Evolutionary conservation across 2,113 vertebrate genomes (phyloP), one percentile per base, ranked within the genome.

Genomic region (Cyprinodon variegatus): DNA sequence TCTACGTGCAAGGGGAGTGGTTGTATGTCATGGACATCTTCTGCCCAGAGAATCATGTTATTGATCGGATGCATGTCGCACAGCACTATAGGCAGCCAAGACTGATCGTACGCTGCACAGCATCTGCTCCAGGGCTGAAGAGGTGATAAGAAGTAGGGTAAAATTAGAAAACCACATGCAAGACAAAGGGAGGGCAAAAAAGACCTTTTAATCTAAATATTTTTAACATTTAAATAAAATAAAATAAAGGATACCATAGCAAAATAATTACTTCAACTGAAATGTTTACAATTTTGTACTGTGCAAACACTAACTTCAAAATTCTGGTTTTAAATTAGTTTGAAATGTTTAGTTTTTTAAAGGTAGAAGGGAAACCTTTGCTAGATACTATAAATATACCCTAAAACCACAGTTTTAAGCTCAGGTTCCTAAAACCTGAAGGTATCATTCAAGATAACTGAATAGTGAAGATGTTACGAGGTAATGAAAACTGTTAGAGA

Each of bases 41-140:
- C 85, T 77, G 81, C 78, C 79, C 75, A 83, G 81, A 87, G 89
- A 81, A 85, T 87, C 84, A 73, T 90, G 85, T 89, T 89, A 92
- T 93, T 90, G 92, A 93, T 92, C 80, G 78, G 77, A 86, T 78
- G 72, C 65, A 80, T 69, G 80, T 89, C 82, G 45, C 71, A 4
- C 70, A 48, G 74, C 66, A 79, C 82, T 70, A 76, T 75, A 68
- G 82, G 61, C 13, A 66, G 82, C 72, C 40, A 22, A 84, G 90
- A 91, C 86, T 79, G 86, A 93, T 93, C 87, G 76, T 84, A 85
- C 57, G 61, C 69, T 70, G 76, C 80, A 67, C 50, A 79, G 76
- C 36, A 57, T 81, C 81, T 72, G 53, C 70, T 69, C 39, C 66
- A 57, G 60, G 68, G 63, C 66, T 37, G 61, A 78, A 59, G 60